Conservation (phyloP, 2,888 invertebrate species). For the Drosophila meridiana region DNA sequence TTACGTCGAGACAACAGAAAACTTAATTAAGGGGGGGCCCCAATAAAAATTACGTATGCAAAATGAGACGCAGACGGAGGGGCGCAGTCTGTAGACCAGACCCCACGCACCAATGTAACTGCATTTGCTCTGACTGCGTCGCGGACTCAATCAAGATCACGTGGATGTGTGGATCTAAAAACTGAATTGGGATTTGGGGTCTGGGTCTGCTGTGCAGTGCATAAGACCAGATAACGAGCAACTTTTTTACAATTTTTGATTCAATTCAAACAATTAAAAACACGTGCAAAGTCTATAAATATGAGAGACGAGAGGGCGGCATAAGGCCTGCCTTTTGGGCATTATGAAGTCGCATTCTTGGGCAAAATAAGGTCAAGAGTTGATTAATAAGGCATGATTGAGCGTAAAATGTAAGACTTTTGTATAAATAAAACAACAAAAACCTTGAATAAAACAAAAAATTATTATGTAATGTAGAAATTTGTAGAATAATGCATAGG, state of each 20-base stretch:
- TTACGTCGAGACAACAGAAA: conserved; percentile 44
- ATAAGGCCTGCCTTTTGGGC: conserved; percentile 3
- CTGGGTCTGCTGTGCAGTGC: conserved; percentile 35
- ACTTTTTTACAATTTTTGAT: conserved; percentile 49
- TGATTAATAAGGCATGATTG: conserved; percentile 2
- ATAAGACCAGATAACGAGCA: conserved; percentile 41
- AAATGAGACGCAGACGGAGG: conserved; percentile 31
- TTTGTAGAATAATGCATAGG: background rate
- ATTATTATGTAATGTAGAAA: background rate
- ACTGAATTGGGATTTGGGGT: conserved; percentile 16
- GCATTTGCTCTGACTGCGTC: conserved; percentile 31
- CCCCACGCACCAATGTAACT: conserved; percentile 38
- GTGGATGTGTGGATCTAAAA: background rate
- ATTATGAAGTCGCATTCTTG: conserved; percentile 10
- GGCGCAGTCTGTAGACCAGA: conserved; percentile 4
- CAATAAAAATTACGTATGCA: conserved; percentile 63
- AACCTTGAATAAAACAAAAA: background rate
- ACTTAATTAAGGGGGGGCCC: conserved; percentile 59
- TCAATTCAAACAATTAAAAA: conserved; percentile 61
- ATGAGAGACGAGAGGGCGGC: conserved; percentile 16
- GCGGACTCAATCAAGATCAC: conserved; percentile 23
- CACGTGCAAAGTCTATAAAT: conserved; percentile 51
- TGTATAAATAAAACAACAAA: background rate
- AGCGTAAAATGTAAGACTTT: conserved; percentile 3
- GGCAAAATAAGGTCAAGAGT: conserved; percentile 49